Base-by-base conservation (phyloP, 2,113 vertebrate genomes). In the Pardalotus punctatus region DNA sequence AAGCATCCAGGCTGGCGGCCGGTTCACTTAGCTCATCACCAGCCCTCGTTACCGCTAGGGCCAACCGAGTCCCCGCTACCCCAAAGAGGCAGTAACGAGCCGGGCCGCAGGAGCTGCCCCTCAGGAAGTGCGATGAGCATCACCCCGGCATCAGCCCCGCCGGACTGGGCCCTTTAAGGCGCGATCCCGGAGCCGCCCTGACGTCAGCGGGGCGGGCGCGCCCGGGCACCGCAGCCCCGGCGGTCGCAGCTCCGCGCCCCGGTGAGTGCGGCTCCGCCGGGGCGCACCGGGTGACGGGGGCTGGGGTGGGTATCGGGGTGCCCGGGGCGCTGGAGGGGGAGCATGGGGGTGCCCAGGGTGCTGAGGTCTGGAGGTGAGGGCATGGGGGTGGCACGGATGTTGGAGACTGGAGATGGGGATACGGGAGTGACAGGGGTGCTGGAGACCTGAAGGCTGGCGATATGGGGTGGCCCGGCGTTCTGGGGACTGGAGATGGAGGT, bases 121-220 rank as follows among this genome's bases (percentile, higher is more conserved):
- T 6, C 22, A 5, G 43, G 38, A 67, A 48, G 21, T 31, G 79
- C 43, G 33, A 76, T 62, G 66, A 86, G 24, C 83, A 18, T 38
- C 42, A 1, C 18, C 50, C 60, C 45, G 23, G 16, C 3, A 71
- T 40, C 88, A n/a, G 71, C 81, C 35, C 53, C 22, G 24, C 29
- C 28, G 33, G 36, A 12, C 35, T 29, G 92, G 92, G 82, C 81
- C 88, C 92, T 95, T 95, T 95, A 96, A 96, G 94, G 80, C 87
- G 74, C 90, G 81, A 50, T 69, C 66, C 64, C 91, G 69, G 27
- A 56, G 81, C 93, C 3, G 29, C 85, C 81, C 74, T 92, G 89
- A 90, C 93, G 95, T 96, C 95, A 96, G 73, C 64, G 85, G 90
- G 90, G 83, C 83, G 80, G 93, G 92, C 64, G 72, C 83, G 58